A percentile compares a stretch with the other conserved stretches of the same genome.
These are phyloP conservation scores for Araneus ventricosus DNA, from an alignment of 1,140 invertebrate species.

Conservation along the genomic window DNA sequence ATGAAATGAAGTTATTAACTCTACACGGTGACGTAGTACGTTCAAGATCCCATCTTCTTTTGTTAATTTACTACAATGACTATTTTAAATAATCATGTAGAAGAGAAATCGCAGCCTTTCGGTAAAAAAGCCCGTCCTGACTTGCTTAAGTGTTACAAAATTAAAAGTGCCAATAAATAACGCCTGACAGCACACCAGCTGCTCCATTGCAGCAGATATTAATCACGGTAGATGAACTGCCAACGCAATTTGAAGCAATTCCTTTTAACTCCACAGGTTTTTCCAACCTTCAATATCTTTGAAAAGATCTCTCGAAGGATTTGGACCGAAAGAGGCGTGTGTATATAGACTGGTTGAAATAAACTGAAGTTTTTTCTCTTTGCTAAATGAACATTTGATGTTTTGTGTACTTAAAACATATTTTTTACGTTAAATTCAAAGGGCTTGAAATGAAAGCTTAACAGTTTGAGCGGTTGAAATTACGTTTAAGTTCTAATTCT, in stretches of 20 bases:
- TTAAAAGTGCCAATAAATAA: constrained; percentile 57
- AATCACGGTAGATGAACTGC: constrained; percentile 34
- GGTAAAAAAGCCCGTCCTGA: not conserved
- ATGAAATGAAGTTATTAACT: not conserved
- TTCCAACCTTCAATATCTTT: not conserved
- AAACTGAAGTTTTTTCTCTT: no score
- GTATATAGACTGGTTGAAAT: no score
- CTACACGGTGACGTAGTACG: not conserved
- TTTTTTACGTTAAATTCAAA: no score
- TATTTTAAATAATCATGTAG: not conserved
- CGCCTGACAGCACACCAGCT: not conserved
- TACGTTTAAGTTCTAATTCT: no score
- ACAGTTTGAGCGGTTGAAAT: no score
- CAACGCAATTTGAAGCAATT: not conserved
- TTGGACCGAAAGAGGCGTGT: not conserved
- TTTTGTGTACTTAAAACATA: no score
- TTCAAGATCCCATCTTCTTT: not conserved
- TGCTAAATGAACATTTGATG: no score
- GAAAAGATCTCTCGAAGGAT: not conserved
- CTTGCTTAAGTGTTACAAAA: not conserved
- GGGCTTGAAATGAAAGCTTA: no score
- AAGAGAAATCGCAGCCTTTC: not conserved
- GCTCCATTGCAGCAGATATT: not conserved
- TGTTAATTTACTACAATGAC: not conserved
- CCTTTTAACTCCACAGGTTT: constrained; percentile 3